Conservation (phyloP, 2,113 vertebrate genomes). For the Melanotaenia duboulayi region DNA sequence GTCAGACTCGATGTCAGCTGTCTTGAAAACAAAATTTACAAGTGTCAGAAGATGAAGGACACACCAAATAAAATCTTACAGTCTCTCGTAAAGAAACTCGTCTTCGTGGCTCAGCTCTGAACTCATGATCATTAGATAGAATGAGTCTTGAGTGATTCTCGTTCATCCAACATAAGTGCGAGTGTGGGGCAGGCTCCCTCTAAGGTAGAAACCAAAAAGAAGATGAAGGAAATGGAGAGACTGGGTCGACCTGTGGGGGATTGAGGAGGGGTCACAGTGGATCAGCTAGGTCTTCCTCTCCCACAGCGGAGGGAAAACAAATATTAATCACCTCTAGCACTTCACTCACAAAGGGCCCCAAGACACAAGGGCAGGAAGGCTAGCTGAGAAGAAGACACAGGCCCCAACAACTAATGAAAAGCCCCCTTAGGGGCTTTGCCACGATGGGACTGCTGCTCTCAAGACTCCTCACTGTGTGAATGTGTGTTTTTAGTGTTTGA, state of each 20-base stretch:
- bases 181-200: neutral
- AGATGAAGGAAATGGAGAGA: constrained; percentile 54
- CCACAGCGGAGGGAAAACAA: constrained; percentile 80
- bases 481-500: constrained; percentile 29
- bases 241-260: constrained; percentile 60
- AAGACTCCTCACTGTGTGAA: constrained; percentile 42
- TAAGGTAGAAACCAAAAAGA: constrained; percentile 33
- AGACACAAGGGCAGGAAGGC: constrained; percentile 55
- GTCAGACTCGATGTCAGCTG: constrained; percentile 3
- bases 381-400: constrained; percentile 47
- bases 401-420: constrained; percentile 64
- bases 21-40: constrained; percentile 20
- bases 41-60: constrained; percentile 13
- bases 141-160: constrained; percentile 8
- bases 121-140: constrained; percentile 30
- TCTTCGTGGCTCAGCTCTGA: constrained; percentile 43
- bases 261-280: constrained; percentile 75
- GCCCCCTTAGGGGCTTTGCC: constrained; percentile 25
- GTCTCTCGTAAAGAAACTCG: constrained; percentile 37
- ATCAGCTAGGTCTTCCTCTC: constrained; percentile 80
- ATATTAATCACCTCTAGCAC: constrained; percentile 83
- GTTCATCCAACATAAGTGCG: constrained; percentile 18
- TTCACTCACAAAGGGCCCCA: constrained; percentile 75
- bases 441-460: constrained; percentile 19
- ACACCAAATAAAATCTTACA: constrained; percentile 25